phyloP scores from a whole-genome alignment of 2,113 vertebrate species.

The Zapornia atra region DNA sequence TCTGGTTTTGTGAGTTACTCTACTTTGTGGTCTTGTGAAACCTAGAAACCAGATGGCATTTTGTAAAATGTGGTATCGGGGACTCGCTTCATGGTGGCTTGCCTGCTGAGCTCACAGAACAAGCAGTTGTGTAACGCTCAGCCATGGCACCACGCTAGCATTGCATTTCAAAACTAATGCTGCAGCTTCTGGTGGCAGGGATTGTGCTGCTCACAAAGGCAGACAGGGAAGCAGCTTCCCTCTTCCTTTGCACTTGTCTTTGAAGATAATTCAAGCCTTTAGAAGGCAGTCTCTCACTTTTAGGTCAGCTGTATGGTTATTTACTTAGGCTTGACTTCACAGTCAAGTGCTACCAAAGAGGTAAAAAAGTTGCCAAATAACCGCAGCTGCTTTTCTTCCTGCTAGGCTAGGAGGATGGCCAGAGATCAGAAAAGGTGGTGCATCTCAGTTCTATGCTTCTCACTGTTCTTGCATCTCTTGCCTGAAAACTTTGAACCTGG shows the following conservation, averaged over 20 bases:
- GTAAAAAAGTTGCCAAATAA: background rate
- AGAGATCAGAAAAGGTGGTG: background rate
- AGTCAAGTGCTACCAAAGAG: background rate
- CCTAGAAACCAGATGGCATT: background rate
- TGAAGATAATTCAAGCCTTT: background rate
- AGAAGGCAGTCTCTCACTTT: background rate
- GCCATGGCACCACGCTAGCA: background rate
- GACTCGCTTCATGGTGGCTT: background rate
- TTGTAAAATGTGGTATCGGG: background rate
- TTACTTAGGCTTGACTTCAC: background rate
- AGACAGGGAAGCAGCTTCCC: background rate
- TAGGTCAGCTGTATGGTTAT: background rate
- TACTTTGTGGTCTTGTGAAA: background rate
- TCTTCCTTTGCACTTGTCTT: background rate
- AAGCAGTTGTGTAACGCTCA: background rate
- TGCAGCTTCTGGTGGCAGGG: background rate
- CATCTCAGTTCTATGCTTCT: background rate
- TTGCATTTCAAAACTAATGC: background rate
- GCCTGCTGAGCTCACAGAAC: background rate
- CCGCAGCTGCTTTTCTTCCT: background rate
- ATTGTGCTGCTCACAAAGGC: background rate
- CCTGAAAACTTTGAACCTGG: background rate
- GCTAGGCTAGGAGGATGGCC: background rate
- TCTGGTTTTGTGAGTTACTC: background rate
- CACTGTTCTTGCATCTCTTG: background rate